Base-by-base conservation (phyloP, 2,113 vertebrate genomes). In the Petrocephalus zakoni region DNA sequence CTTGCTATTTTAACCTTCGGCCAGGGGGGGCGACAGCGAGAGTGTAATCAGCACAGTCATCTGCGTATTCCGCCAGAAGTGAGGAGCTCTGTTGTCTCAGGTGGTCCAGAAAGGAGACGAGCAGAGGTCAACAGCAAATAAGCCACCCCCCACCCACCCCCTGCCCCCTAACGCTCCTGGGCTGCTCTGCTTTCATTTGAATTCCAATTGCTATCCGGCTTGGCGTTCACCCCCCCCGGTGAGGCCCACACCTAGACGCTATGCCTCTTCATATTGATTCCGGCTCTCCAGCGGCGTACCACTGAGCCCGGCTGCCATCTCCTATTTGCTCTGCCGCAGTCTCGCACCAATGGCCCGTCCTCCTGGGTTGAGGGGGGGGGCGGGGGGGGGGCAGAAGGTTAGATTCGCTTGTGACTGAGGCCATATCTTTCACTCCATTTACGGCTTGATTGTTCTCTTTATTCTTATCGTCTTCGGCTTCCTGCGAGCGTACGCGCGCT, bases 131-230 rank as follows among this genome's bases (percentile, higher is more conserved):
- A 72, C 56, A 53, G 47, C 81, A 52, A 51, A 29, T 7, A 55
- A 46, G 4, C 47, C 58, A 47, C 75, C 46, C 46, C 42, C 13
- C 1, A 2, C 83, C 5, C 7, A 9, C 9, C 49, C 5, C 75
- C 81, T 87, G n/a, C 75, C 89, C 52, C 85, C 75, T 56, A 64
- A 13, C 46, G 55, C 91, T 90, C 88, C 85, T 42, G 10, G 42
- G 61, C 88, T 51, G 34, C 81, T 49, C 90, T 22, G 90, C 89
- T 94, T 95, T 93, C 92, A 93, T 94, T 94, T 93, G 87, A 94
- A 90, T 94, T 93, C 92, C 93, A 93, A 92, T 92, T 87, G 90
- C 90, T 90, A 91, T 90, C 88, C 90, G 90, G 92, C 75, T 78
- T 87, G 92, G 88, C 86, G 87, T 81, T 90, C 58, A 89, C 91